phyloP scores from a whole-genome alignment of 2,797 vertebrate genomes.

The Tachyglossus aculeatus region DNA sequence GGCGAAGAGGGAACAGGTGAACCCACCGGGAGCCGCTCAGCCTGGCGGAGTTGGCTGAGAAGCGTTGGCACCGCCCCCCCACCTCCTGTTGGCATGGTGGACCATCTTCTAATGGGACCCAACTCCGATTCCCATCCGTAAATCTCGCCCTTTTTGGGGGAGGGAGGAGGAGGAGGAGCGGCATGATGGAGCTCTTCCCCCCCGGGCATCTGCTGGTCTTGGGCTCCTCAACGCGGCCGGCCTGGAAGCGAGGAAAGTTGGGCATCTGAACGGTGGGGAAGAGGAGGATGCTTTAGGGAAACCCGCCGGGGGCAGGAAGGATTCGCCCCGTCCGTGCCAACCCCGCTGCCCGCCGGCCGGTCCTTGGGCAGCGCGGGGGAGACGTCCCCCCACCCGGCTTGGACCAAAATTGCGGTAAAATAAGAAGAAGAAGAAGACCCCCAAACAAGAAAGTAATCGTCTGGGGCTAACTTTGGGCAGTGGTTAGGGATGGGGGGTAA shows the following conservation, averaged over 20 bases:
- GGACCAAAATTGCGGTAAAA: no score
- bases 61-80: no score
- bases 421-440: neutral
- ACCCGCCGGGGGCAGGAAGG: neutral
- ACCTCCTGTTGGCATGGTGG: no score
- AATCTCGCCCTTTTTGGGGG: no score
- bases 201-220: neutral
- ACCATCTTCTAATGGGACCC: no score
- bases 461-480: no score
- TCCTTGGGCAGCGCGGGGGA: no score
- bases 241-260: neutral
- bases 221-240: neutral
- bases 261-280: neutral
- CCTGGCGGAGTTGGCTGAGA: slow-evolving; percentile 34
- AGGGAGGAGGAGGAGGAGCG: no score
- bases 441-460: no score
- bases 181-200: neutral
- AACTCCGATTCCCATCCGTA: no score
- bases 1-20: slow-evolving; percentile 53
- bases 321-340: no score
- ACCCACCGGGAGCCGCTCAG: slow-evolving; percentile 30
- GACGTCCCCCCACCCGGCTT: no score
- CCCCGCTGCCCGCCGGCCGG: neutral
- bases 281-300: neutral
- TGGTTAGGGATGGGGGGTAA: neutral